These are phyloP conservation scores for Dicranocentrus wangi DNA, from an alignment of 2,888 invertebrate genomes.

Conservation along the genomic window DNA sequence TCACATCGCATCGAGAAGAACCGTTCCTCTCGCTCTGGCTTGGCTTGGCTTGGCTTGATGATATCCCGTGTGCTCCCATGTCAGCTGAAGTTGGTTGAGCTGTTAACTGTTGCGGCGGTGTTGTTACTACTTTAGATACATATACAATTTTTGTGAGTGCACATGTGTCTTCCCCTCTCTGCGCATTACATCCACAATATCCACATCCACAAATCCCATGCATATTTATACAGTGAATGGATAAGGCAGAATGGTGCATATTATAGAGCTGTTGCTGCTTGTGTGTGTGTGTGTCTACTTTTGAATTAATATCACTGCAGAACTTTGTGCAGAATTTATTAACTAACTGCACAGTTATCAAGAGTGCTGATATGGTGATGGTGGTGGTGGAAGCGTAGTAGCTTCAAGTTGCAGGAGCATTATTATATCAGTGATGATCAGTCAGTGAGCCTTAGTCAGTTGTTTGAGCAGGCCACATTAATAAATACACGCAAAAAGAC, in stretches of 20 bases:
- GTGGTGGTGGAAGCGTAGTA: slow-evolving; percentile 33
- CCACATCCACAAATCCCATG: too few species aligned
- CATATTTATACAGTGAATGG: neutral
- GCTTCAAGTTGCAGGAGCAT: slow-evolving; percentile 25
- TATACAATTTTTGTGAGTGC: neutral
- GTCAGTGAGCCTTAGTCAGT: slow-evolving; percentile 57
- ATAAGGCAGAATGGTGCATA: too few species aligned
- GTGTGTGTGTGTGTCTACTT: too few species aligned
- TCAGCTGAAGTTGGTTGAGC: slow-evolving; percentile 59
- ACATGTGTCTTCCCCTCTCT: too few species aligned
- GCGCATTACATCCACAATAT: too few species aligned
- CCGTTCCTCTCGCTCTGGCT: neutral
- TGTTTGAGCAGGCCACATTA: slow-evolving; percentile 52
- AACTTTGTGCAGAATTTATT: too few species aligned
- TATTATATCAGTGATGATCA: slow-evolving; percentile 56
- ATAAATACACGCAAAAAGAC: slow-evolving; percentile 44
- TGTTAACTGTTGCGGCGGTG: slow-evolving; percentile 60
- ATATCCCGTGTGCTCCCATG: slow-evolving; percentile 21
- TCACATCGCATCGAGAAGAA: too few species aligned
- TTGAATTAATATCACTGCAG: too few species aligned
- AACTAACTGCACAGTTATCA: slow-evolving; percentile 48
- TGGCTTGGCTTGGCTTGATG: too few species aligned
- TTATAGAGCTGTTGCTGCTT: too few species aligned
- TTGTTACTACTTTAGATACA: neutral
- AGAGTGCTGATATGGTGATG: too few species aligned